Evolutionary conservation across 2,113 vertebrate genomes (phyloP), one percentile per base, ranked within the genome.

Genomic region (Antechinus stuartii): DNA sequence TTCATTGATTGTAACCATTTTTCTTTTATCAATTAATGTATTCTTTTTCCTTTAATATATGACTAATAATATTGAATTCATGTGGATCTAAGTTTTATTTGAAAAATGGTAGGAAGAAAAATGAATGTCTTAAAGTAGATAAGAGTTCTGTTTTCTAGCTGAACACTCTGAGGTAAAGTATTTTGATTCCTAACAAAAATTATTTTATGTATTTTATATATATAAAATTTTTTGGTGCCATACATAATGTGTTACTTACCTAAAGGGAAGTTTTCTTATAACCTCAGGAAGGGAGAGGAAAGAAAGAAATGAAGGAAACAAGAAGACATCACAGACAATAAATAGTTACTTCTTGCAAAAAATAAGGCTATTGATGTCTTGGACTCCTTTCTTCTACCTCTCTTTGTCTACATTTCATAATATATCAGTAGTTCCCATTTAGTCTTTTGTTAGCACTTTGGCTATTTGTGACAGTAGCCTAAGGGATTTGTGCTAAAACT

Each of bases 1-100:
- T 91, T 91, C 25, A 30, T 84, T 90, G 42, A 9, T 52, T 92
- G 0, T 91, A 92, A 91, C 26, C 4, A 49, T 14, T 89, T 10
- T 27, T 96, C 94, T 95, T 16, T 52, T 95, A 89, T 76, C 47
- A 91, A 49, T 92, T 95, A 54, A 53, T 12, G 14, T 47, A 26
- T 7, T 22, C 47, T 46, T 30, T 92, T 49, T 53, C 8, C 3
- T 56, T 54, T 92, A n/a, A 91, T 23, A 35, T 53, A 3, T 90
- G n/a, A 10, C 91, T 84, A 94, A 89, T 95, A 68, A 35, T 84
- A 93, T 95, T 61, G 54, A 91, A 26, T 47, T 92, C 16, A 27
- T 49, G 8, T 91, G 14, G 91, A 22, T 35, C 24, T 49, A 93
- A 84, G 50, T 30, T 94, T 90, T 90, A 94, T 93, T 90, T 96